Evolutionary conservation across 92 coral and sea anemone genomes (phyloP), one percentile per base, ranked within the genome.

Genomic region (Paragorgia papillata): DNA sequence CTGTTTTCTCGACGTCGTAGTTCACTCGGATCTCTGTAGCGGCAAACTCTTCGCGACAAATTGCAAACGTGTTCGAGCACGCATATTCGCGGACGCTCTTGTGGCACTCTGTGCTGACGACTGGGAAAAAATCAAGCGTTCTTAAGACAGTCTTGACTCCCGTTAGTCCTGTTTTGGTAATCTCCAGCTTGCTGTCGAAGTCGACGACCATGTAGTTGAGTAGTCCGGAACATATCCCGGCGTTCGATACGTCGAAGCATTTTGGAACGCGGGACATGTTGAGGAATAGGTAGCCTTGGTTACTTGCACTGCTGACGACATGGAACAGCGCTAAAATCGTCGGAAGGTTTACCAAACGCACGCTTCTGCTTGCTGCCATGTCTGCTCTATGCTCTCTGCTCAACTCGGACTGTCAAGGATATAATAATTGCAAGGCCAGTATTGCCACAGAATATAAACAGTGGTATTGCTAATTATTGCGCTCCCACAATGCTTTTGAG

Each of bases 41-140:
- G 40, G 20, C 59, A 33, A 26, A 30, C 6, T 53, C 48, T 21
- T 35, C 37, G 22, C 19, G 39, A 18, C 78, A 71, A 27, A 9
- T 37, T 26, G 63, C 46, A 25, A 71, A 71, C 5, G 31, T 54
- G 51, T 71, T 71, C n/a, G 62, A 51, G 32, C 78, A 71, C 8
- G 50, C 78, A 25, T 71, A 71, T 17, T 55, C 51, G 22, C 78
- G 78, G 17, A 71, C 64, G 0, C 21, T 55, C 13, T 71, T 50
- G 33, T 14, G 1, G 21, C 62, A 56, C 33, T 14, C 17, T 7
- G 8, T 3, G 2, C 30, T 56, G 30, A 15, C 53, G 2, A 2
- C n/a, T 15, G 53, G n/a, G 15, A 46, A 7, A 2, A 46, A 46
- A 46, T 46, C n/a, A 6, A 46, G 53, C 53, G n/a, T 6, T 7